These are phyloP conservation scores for Urocynchramus pylzowi DNA, from an alignment of 2,113 vertebrate genomes.

Conservation along the genomic window DNA sequence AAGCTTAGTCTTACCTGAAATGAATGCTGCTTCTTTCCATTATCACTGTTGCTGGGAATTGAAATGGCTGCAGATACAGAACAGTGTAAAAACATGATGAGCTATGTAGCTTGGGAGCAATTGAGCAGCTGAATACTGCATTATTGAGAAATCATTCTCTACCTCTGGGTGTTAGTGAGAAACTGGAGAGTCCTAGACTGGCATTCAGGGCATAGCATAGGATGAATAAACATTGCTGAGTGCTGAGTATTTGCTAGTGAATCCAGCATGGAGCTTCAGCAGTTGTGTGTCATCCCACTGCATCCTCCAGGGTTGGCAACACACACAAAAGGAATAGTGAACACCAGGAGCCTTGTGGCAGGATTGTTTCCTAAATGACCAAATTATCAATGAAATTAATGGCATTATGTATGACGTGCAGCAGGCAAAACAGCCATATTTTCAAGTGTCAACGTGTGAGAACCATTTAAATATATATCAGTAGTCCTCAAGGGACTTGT, in stretches of 20 bases:
- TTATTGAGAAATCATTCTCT: slow-evolving; percentile 46
- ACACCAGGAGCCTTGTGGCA: neutral
- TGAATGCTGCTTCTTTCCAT: neutral
- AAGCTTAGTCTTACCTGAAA: neutral
- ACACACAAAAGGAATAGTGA: neutral
- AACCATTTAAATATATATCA: slow-evolving; percentile 8
- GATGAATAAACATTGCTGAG: slow-evolving; percentile 16
- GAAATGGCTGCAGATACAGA: slow-evolving; percentile 45
- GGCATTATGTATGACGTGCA: neutral
- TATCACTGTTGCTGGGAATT: neutral
- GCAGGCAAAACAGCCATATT: slow-evolving; percentile 5
- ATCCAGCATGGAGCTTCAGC: neutral
- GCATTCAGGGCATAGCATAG: slow-evolving; percentile 16
- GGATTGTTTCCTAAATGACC: neutral
- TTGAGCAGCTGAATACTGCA: slow-evolving; percentile 23
- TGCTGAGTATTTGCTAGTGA: neutral
- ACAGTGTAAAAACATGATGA: neutral
- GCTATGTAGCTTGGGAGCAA: slow-evolving; percentile 16
- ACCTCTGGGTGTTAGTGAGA: slow-evolving; percentile 40
- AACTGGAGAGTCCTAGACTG: slow-evolving; percentile 21
- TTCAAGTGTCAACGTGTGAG: neutral
- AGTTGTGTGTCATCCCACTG: neutral
- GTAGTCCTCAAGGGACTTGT: neutral
- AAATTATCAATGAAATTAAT: slow-evolving; percentile 8
- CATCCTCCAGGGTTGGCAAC: neutral